Conservation (phyloP, 2,888 invertebrate species). For the Emesis furor region DNA sequence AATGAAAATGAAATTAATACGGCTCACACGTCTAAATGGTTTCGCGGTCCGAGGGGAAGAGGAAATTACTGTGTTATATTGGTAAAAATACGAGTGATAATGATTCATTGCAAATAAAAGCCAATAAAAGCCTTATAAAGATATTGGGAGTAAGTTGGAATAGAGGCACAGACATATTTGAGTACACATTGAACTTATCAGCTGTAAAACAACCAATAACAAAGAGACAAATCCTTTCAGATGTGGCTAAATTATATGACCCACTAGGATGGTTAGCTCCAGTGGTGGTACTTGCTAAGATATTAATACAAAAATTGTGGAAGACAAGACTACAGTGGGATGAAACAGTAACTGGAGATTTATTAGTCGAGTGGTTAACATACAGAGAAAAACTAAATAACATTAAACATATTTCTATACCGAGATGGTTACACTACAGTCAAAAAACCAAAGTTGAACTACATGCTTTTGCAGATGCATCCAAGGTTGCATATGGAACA, state of each 20-base stretch:
- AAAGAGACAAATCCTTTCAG: slow-evolving; percentile 50
- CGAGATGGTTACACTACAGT: neutral
- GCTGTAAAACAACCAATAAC: no score
- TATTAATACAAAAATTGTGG: slow-evolving; percentile 35
- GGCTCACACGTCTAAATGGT: neutral
- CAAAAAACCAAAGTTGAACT: no score
- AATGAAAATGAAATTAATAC: neutral
- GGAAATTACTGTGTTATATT: no score
- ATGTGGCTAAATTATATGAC: slow-evolving; percentile 57
- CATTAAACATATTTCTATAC: neutral
- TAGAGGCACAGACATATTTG: slow-evolving; percentile 1
- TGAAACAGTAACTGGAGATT: no score
- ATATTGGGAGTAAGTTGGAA: slow-evolving; percentile 38
- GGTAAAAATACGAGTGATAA: no score
- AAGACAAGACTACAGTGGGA: slow-evolving; percentile 33
- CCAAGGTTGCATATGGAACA: slow-evolving; percentile 62
- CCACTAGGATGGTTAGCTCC: slow-evolving; percentile 35
- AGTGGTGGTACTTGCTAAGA: neutral
- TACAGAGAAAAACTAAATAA: no score
- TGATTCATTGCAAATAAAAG: no score
- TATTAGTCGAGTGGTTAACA: no score
- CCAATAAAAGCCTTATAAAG: slow-evolving; percentile 1
- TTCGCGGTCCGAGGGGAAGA: neutral
- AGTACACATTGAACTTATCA: no score
- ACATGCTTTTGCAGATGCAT: slow-evolving; percentile 46